Conservation (phyloP, 2,113 vertebrate genomes). For the Ophthalmolycus amberensis region DNA sequence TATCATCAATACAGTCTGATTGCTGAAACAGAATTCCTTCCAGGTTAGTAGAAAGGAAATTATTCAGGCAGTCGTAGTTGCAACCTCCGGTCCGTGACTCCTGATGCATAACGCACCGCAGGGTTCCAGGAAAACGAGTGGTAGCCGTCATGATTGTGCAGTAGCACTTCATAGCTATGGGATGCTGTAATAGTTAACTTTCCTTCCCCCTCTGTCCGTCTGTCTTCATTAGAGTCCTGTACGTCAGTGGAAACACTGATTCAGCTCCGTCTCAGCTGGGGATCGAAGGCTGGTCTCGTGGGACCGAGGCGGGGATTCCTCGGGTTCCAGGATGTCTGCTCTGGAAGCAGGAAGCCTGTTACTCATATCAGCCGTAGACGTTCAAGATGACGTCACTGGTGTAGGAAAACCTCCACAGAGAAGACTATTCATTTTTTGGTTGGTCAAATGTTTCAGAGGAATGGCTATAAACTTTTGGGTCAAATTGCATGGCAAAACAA, state of each 20-base stretch:
- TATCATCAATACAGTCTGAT: not conserved
- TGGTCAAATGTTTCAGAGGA: not conserved
- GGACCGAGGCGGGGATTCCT: slow-evolving; percentile 23
- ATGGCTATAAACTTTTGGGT: not conserved
- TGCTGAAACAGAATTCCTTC: not conserved
- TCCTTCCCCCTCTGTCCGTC: not conserved
- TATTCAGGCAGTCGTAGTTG: not conserved
- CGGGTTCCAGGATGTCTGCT: slow-evolving; percentile 48
- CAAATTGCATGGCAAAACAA: not conserved
- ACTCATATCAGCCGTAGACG: slow-evolving; percentile 41
- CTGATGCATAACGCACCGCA: not conserved
- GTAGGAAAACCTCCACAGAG: slow-evolving; percentile 5
- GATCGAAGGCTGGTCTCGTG: slow-evolving; percentile 2
- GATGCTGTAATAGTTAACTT: slow-evolving; percentile 24
- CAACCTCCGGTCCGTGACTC: not conserved
- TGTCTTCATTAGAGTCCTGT: slow-evolving; percentile 3
- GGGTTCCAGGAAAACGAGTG: not conserved
- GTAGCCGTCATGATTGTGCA: not conserved
- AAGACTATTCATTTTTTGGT: not conserved
- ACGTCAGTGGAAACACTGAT: slow-evolving; percentile 59
- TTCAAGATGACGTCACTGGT: slow-evolving; percentile 17
- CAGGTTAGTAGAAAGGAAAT: not conserved
- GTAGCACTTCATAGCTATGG: slow-evolving; percentile 1
- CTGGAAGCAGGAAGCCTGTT: slow-evolving; percentile 55
- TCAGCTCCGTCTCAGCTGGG: slow-evolving; percentile 46